phyloP scores from a whole-genome alignment of 2,797 vertebrate genomes.

The Alosa sapidissima region DNA sequence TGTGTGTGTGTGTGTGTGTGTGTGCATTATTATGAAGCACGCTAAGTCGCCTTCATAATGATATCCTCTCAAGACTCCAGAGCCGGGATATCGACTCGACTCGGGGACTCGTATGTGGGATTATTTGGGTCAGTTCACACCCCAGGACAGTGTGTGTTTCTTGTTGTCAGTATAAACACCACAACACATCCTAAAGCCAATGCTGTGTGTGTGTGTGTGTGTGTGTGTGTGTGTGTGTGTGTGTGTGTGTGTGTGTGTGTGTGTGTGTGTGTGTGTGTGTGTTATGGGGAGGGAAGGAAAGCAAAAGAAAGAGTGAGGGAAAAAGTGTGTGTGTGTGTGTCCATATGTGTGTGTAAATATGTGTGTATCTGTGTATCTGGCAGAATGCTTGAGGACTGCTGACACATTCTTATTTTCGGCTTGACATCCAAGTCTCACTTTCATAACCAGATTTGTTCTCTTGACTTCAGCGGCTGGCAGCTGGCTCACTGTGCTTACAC shows the following conservation, averaged over 20 bases:
- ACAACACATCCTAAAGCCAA: too few relatives aligned
- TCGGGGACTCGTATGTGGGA: neutral
- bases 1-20: neutral
- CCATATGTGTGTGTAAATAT: neutral
- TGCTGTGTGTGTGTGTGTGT: neutral
- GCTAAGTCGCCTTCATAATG: too few relatives aligned
- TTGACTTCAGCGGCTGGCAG: neutral
- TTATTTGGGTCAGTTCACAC: too few relatives aligned
- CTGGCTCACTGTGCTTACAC: neutral
- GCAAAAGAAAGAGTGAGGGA: too few relatives aligned
- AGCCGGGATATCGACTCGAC: constrained; percentile 46
- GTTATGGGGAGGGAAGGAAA: too few relatives aligned
- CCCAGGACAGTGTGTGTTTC: too few relatives aligned
- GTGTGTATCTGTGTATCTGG: neutral
- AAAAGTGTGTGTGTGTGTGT: too few relatives aligned
- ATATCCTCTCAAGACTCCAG: constrained; percentile 44
- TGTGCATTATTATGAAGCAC: neutral
- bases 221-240: neutral
- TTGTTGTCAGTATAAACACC: too few relatives aligned
- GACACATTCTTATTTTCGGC: neutral
- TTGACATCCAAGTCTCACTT: neutral
- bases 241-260: neutral
- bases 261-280: too few relatives aligned
- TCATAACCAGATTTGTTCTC: neutral
- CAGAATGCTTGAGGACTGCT: neutral